Evolutionary conservation across 2,888 invertebrate genomes (phyloP).

Genomic region (Tromatobia lineatoria): DNA sequence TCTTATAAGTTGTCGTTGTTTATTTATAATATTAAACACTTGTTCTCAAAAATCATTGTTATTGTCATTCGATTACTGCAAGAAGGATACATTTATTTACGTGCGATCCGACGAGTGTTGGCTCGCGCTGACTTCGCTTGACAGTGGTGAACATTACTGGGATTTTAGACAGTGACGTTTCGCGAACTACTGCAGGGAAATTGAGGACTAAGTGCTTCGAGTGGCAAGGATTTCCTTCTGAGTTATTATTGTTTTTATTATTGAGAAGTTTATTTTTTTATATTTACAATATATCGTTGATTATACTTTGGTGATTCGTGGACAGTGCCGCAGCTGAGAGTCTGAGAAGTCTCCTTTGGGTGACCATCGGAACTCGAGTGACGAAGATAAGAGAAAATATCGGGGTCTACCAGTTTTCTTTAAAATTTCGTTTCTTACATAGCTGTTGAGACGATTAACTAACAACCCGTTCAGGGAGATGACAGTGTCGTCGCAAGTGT

Average conservation of each 20-base stretch:
- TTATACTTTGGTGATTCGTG: conserved; percentile 35
- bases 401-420: not conserved
- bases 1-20: not conserved
- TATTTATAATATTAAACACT: not conserved
- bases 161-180: not conserved
- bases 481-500: conserved; percentile 80
- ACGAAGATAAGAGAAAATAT: not conserved
- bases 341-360: not conserved
- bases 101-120: not conserved
- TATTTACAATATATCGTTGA: not conserved
- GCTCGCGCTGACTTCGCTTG: not conserved
- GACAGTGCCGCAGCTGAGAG: conserved; percentile 30
- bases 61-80: not conserved
- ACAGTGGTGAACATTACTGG: not conserved
- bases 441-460: conserved; percentile 33
- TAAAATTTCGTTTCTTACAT: conserved; percentile 4
- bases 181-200: not conserved
- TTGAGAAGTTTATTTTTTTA: not conserved
- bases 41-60: no score
- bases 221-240: not conserved
- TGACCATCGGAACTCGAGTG: not conserved
- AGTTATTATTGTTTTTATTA: not conserved
- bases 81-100: conserved; percentile 1
- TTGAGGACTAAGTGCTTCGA: conserved; percentile 14
- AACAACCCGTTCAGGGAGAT: conserved; percentile 72